Conservation (phyloP, 2,797 vertebrate genomes). For the Epinephelus awoara region DNA sequence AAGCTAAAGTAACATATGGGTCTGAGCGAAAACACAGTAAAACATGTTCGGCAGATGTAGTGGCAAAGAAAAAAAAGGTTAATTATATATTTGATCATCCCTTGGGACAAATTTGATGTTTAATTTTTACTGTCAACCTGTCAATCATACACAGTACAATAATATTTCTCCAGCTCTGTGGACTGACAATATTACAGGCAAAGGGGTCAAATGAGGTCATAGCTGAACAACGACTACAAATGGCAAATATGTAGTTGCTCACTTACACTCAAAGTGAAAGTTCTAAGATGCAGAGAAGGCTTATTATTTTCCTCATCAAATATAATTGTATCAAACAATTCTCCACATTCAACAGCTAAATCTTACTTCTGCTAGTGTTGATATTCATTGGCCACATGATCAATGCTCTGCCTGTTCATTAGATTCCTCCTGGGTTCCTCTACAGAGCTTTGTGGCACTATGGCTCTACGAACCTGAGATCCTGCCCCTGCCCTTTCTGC, state of each 20-base stretch:
- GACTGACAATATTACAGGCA: slow-evolving; percentile 2
- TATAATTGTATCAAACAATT: background rate
- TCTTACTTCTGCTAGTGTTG: background rate
- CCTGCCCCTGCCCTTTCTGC: slow-evolving; percentile 24
- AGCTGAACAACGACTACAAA: slow-evolving; percentile 1
- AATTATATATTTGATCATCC: slow-evolving; percentile 39
- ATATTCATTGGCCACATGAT: background rate
- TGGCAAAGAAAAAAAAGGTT: slow-evolving; percentile 15
- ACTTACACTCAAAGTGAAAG: slow-evolving; percentile 6
- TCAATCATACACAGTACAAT: slow-evolving; percentile 2
- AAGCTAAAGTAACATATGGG: slow-evolving; percentile 36
- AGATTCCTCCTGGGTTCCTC: background rate
- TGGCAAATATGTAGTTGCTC: background rate
- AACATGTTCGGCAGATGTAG: slow-evolving; percentile 38
- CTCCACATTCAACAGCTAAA: background rate
- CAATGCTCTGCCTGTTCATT: background rate
- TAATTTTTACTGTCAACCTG: slow-evolving; percentile 36
- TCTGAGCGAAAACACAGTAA: slow-evolving; percentile 33
- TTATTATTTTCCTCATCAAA: background rate
- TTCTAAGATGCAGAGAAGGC: background rate
- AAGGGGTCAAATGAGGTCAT: slow-evolving; percentile 33
- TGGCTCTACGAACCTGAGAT: slow-evolving; percentile 17
- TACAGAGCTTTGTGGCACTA: background rate
- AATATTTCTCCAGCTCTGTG: slow-evolving; percentile 4
- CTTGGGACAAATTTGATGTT: slow-evolving; percentile 34